Conservation (phyloP, 2,113 vertebrate genomes). For the Micromys minutus region DNA sequence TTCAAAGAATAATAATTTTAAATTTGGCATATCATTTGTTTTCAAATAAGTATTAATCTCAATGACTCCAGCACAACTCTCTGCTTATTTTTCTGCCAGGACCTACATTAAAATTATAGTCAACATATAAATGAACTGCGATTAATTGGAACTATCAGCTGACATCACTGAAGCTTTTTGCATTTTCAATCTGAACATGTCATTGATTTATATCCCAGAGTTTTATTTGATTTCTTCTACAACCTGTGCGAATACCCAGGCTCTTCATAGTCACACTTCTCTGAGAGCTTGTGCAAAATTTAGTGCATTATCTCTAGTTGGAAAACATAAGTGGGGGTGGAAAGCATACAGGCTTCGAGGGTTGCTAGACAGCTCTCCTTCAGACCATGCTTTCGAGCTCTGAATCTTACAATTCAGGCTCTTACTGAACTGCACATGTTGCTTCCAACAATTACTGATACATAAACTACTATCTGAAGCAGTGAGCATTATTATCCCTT, state of each 20-base stretch:
- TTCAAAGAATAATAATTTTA: neutral
- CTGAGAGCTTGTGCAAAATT: neutral
- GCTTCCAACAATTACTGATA: neutral
- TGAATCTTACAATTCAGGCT: neutral
- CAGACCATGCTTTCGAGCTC: neutral
- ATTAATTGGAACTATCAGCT: neutral
- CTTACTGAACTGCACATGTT: no score
- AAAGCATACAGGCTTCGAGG: rapidly evolving
- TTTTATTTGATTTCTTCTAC: neutral
- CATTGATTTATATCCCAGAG: neutral
- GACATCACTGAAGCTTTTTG: neutral
- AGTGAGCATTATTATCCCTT: no score
- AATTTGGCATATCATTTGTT: neutral
- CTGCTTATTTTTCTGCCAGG: neutral
- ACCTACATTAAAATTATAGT: neutral
- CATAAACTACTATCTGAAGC: neutral
- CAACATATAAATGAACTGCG: neutral
- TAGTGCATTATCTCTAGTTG: neutral
- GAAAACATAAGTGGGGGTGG: neutral
- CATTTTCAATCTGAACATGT: neutral
- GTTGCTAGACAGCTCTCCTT: neutral
- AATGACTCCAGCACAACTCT: neutral
- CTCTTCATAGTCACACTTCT: neutral
- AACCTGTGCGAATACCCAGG: neutral
- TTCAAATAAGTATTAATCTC: constrained; percentile 6